These are phyloP conservation scores for Aplodontia rufa DNA, from an alignment of 2,113 vertebrate species.

Conservation along the genomic window DNA sequence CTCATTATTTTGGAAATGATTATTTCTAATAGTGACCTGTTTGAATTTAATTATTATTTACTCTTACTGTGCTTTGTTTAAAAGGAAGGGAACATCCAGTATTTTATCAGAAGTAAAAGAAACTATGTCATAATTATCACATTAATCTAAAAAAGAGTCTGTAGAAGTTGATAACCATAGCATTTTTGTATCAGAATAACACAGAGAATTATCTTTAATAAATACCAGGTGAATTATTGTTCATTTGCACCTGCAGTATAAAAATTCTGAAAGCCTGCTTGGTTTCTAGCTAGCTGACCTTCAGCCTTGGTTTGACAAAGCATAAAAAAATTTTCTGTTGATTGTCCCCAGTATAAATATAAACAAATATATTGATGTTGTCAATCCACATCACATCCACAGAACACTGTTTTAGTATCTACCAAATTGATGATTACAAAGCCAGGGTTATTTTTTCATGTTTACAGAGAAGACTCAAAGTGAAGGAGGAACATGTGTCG, in stretches of 20 bases:
- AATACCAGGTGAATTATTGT: not conserved
- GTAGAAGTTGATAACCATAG: not conserved
- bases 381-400: not conserved
- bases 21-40: not conserved
- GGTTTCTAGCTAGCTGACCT: not conserved
- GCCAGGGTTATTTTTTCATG: not conserved
- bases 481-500: not conserved
- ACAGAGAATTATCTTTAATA: not conserved
- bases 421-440: not conserved
- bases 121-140: not conserved
- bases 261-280: not conserved
- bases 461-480: not conserved
- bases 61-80: not conserved
- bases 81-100: not conserved
- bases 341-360: not conserved
- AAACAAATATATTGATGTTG: not conserved
- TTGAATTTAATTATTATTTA: constrained; percentile 26
- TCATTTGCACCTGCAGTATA: constrained; percentile 33
- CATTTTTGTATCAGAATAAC: constrained; percentile 10
- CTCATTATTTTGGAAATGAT: not conserved
- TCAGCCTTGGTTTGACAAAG: not conserved
- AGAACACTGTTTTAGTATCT: not conserved
- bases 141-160: constrained; percentile 35
- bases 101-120: not conserved
- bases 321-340: not conserved